Conservation (phyloP, 2,113 vertebrate genomes). For the Petroica traversi region DNA sequence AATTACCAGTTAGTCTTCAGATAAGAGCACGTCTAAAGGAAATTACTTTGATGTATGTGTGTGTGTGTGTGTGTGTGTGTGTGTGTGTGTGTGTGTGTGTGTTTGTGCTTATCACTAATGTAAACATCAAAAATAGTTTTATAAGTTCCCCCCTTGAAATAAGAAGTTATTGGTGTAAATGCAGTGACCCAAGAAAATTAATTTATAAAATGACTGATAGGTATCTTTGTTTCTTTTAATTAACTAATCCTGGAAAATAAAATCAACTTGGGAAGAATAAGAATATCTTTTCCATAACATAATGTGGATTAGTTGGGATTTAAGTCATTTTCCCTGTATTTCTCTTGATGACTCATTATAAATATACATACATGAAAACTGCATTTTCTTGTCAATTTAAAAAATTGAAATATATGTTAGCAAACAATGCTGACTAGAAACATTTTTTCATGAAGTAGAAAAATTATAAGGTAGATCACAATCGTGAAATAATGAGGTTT, state of each 20-base stretch:
- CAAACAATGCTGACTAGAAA: neutral
- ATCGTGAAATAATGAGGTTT: neutral
- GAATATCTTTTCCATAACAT: neutral
- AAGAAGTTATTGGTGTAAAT: neutral
- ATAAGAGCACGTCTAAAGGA: neutral
- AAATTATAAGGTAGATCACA: neutral
- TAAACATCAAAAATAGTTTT: neutral
- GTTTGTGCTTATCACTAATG: neutral
- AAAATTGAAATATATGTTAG: neutral
- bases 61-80: too few relatives aligned
- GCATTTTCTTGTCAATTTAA: neutral
- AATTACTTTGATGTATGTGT: neutral
- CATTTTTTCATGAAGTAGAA: neutral
- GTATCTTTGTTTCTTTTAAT: neutral
- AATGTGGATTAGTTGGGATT: neutral
- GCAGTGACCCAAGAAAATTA: neutral
- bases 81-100: too few relatives aligned
- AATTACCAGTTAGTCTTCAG: neutral
- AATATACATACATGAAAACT: neutral
- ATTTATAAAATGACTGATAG: neutral
- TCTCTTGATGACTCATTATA: neutral
- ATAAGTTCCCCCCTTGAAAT: neutral
- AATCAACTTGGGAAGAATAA: neutral
- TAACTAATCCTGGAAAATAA: neutral
- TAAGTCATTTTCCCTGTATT: neutral